Base-by-base conservation (phyloP, 1,140 invertebrate species). In the Apolygus lucorum region DNA sequence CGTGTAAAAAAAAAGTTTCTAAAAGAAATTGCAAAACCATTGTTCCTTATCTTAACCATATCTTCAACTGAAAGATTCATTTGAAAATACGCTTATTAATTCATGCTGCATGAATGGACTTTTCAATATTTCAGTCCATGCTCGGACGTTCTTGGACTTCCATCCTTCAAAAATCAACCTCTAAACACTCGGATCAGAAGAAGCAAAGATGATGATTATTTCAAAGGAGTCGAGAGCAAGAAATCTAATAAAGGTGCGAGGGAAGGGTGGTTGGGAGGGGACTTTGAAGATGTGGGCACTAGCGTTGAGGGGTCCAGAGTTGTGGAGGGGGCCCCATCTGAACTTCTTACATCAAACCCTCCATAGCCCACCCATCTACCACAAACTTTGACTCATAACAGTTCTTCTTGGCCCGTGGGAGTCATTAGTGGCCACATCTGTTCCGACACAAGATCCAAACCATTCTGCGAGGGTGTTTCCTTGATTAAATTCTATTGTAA, bases 311-410 rank as follows among this genome's bases (percentile, higher is more conserved):
- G 17, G 8, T 49, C 34, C 34, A 11, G 8, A 8, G 8, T 11
- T 11, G 34, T 49, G 8, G 8, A 17, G 17, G 34, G 17, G 34
- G 17, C 8, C 8, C 34, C 17, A 49, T 49, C 34, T 11, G 8
- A 49, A 49, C 34, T 49, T 49, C 34, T 49, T 49, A 49, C 34
- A 49, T 49, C 34, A 49, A 49, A 49, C 17, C 34, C 17, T 49
- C 8, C 34, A 17, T 49, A 49, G 17, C 34, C 34, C 17, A 8
- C 8, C 34, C 34, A 49, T 49, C 34, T 17, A 49, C 34, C 34
- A 49, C 34, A 49, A 49, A 49, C 34, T 49, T 49, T 49, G 34
- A 49, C 34, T 49, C 34, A 49, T 49, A 49, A 49, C 34, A 49
- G 34, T 49, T 49, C 34, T 49, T 49, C 34, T 49, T 49, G 17